Evolutionary conservation across 2,113 vertebrate species (phyloP).

Genomic region (Psilopogon haemacephalus): DNA sequence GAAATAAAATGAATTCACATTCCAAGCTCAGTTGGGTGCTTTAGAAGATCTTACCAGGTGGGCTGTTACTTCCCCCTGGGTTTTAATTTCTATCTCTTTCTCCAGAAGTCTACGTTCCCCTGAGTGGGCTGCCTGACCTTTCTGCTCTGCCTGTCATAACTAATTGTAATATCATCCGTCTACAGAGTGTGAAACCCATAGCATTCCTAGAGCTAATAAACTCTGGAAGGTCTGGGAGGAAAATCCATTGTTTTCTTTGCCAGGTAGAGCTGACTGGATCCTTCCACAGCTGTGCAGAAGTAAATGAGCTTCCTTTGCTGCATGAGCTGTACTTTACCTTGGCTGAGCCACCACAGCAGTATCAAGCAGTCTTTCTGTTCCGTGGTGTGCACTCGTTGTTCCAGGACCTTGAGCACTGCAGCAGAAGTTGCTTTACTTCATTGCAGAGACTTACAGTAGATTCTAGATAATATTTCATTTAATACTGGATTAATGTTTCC

Average conservation of each 20-base stretch:
- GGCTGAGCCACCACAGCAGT: fast-evolving
- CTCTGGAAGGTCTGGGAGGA: background rate
- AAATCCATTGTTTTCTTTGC: background rate
- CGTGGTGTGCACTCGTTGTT: background rate
- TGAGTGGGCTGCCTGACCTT: background rate
- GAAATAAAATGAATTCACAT: conserved; percentile 19
- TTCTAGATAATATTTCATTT: background rate
- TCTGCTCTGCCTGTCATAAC: background rate
- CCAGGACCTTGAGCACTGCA: no score
- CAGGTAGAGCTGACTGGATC: fast-evolving
- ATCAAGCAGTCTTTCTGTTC: background rate
- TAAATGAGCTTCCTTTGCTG: background rate
- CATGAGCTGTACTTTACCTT: background rate
- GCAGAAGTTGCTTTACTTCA: background rate
- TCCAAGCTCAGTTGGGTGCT: conserved; percentile 16
- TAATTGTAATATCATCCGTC: background rate
- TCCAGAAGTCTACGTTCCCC: background rate
- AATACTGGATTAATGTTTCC: background rate
- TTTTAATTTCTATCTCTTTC: background rate
- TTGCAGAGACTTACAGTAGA: background rate
- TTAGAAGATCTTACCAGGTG: conserved; percentile 6
- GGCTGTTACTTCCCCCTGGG: background rate
- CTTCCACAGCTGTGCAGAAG: background rate
- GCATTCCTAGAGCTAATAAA: background rate
- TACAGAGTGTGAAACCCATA: background rate